A percentile compares a stretch with the other conserved stretches of the same genome.
Conservation (phyloP, 2,888 invertebrate species). For the Gryllus longicercus region DNA sequence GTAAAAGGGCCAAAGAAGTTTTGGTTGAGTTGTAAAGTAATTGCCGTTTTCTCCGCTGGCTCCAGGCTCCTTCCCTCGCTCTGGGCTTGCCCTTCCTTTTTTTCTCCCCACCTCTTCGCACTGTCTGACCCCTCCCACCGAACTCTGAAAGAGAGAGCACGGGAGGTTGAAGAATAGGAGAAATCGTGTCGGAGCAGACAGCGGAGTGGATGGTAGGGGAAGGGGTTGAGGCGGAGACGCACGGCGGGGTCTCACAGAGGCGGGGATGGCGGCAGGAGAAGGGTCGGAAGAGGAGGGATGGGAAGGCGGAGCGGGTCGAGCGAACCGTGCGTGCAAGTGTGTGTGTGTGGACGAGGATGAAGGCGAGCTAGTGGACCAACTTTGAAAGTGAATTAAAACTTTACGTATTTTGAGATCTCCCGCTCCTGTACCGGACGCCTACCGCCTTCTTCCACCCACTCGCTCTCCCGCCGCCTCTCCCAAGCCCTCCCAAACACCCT, state of each 20-base stretch:
- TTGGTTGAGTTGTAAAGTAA: background rate
- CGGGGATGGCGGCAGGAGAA: background rate
- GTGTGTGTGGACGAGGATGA: background rate
- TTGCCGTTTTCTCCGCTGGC: constrained; percentile 17
- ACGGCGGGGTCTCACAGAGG: background rate
- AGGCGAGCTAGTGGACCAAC: constrained; percentile 32
- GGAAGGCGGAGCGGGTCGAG: background rate
- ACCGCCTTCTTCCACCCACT: background rate
- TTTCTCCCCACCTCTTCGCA: background rate
- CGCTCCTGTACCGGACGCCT: background rate
- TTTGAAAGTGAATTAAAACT: constrained; percentile 37
- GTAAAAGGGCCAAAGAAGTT: constrained; percentile 20
- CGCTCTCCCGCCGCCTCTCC: background rate
- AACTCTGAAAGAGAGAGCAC: background rate
- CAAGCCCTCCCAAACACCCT: background rate
- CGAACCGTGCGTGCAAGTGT: background rate
- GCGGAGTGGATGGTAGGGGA: background rate
- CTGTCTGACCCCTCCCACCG: background rate
- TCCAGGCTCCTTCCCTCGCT: background rate
- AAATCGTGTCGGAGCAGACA: background rate
- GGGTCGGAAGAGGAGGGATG: background rate
- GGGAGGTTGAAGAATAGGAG: background rate
- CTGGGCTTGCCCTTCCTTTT: background rate
- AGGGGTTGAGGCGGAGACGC: background rate
- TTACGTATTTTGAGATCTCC: constrained; percentile 32